Percentiles rank a stretch among this genome's conserved stretches.
These are phyloP conservation scores for Australoheros facetus DNA, from an alignment of 2,797 vertebrate genomes.

Conservation along the genomic window DNA sequence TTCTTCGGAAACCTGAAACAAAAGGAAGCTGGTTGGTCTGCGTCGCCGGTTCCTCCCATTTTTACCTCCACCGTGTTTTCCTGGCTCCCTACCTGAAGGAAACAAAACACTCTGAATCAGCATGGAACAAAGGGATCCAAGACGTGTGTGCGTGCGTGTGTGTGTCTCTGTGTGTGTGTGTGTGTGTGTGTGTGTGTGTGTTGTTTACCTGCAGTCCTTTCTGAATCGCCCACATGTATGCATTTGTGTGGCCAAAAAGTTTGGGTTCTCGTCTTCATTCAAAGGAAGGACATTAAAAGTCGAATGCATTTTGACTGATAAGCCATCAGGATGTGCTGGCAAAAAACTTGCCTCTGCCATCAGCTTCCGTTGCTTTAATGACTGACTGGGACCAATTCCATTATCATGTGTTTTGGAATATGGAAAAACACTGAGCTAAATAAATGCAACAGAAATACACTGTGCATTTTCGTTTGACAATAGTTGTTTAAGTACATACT, in stretches of 20 bases:
- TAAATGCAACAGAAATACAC: not conserved
- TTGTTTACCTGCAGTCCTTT: constrained; percentile 19
- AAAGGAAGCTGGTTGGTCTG: constrained; percentile 55
- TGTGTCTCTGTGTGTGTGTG: not conserved
- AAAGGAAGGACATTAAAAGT: constrained; percentile 37
- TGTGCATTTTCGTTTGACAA: not conserved
- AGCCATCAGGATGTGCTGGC: constrained; percentile 17
- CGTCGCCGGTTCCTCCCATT: constrained; percentile 58
- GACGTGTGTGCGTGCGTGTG: not conserved
- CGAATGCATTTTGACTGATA: not conserved
- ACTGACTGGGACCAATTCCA: not conserved
- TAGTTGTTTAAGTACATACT: not conserved
- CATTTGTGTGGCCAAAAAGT: constrained; percentile 10
- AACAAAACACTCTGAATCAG: constrained; percentile 66
- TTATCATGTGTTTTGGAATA: not conserved
- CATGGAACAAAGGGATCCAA: constrained; percentile 61
- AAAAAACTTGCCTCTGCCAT: not conserved
- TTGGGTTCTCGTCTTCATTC: constrained; percentile 33
- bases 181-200: not conserved
- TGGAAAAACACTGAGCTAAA: not conserved
- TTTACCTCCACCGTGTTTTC: constrained; percentile 56
- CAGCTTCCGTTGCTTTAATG: not conserved
- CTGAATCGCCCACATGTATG: not conserved
- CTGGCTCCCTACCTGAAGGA: constrained; percentile 54
- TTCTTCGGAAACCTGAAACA: constrained; percentile 35